Evolutionary conservation across 1,140 invertebrate species (phyloP).

Genomic region (Drosophila rhopaloa): DNA sequence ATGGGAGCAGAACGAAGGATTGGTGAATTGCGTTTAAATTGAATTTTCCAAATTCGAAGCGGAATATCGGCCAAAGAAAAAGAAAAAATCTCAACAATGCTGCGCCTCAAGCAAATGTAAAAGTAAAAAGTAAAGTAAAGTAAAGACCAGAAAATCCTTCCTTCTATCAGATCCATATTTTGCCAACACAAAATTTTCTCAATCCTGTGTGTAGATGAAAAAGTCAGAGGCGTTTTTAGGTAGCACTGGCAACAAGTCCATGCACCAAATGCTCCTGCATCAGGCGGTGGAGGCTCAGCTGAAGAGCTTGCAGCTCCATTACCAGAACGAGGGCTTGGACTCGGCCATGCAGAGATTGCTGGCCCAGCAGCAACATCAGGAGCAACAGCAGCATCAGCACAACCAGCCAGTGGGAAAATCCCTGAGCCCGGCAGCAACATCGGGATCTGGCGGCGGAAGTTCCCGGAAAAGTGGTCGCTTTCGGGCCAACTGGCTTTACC

Average conservation of each 20-base stretch:
- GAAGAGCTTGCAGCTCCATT: constrained; percentile 60
- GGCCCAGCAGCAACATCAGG: constrained; percentile 67
- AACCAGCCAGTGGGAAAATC: constrained; percentile 1
- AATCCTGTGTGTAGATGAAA: constrained; percentile 61
- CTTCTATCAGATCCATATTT: constrained; percentile 73
- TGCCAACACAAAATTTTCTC: constrained; percentile 59
- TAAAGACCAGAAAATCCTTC: constrained; percentile 74
- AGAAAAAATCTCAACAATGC: constrained; percentile 85
- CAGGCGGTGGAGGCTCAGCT: constrained; percentile 72
- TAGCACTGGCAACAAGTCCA: constrained; percentile 43
- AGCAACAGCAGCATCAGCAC: constrained; percentile 37
- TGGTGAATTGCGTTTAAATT: constrained; percentile 50
- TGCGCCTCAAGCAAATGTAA: constrained; percentile 26
- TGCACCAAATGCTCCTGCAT: constrained; percentile 70
- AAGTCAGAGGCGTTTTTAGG: constrained; percentile 61
- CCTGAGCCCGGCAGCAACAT: constrained; percentile 1
- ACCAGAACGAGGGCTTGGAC: constrained; percentile 64
- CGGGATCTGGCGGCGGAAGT: constrained; percentile 8
- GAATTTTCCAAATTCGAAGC: constrained; percentile 52
- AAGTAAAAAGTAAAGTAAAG: constrained; percentile 22
- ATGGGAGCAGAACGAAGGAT: constrained; percentile 75
- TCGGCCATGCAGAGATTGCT: constrained; percentile 66
- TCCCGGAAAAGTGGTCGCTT: constrained; percentile 88
- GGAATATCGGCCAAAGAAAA: constrained; percentile 82
- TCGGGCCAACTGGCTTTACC: constrained; percentile 87